Evolutionary conservation across 2,113 vertebrate genomes (phyloP).

Genomic region (Hyaena hyaena): DNA sequence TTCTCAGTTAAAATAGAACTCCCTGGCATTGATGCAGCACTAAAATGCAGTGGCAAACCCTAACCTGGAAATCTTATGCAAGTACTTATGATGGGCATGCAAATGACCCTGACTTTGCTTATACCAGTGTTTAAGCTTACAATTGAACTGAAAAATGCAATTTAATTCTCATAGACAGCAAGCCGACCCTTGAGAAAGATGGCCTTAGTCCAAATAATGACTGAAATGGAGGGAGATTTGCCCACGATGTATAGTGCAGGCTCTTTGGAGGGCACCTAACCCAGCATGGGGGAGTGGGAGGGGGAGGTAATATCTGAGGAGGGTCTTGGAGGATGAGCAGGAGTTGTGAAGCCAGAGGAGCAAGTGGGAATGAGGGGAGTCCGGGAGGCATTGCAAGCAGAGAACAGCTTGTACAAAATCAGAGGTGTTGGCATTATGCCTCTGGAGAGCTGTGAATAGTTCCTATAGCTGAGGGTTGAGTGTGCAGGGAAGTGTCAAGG

Average conservation of each 20-base stretch:
- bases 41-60: neutral
- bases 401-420: neutral
- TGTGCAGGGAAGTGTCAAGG: accelerated
- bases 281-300: accelerated
- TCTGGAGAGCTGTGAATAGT: neutral
- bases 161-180: neutral
- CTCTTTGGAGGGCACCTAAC: accelerated
- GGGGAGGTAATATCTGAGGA: too few relatives aligned
- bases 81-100: accelerated
- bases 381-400: neutral
- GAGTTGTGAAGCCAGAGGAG: neutral
- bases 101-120: accelerated
- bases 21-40: neutral
- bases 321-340: neutral
- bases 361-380: neutral
- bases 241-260: neutral
- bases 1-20: neutral
- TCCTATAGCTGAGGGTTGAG: accelerated
- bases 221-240: neutral
- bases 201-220: accelerated
- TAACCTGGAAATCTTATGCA: neutral
- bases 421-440: accelerated
- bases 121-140: accelerated
- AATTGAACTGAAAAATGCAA: neutral
- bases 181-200: neutral